These are phyloP conservation scores for Hybos culiciformis DNA, from an alignment of 2,888 invertebrate genomes.

Conservation along the genomic window DNA sequence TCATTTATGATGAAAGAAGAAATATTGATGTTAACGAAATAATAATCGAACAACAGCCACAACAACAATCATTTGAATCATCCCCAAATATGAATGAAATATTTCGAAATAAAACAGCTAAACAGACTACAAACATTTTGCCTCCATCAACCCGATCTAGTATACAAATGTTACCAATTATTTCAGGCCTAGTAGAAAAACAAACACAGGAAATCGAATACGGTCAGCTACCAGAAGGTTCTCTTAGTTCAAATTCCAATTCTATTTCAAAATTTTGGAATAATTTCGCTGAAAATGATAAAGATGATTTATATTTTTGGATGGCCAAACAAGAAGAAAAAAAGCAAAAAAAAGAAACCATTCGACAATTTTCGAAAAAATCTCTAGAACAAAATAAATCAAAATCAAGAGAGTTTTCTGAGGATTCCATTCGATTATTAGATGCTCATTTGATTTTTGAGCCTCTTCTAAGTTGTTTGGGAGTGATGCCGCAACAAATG, in stretches of 20 bases:
- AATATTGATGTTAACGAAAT: too few relatives aligned
- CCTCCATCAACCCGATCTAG: too few relatives aligned
- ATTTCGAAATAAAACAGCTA: too few relatives aligned
- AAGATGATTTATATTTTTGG: slow-evolving; percentile 90
- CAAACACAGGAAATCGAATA: slow-evolving; percentile 46
- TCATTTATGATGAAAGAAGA: too few relatives aligned
- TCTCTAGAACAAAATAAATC: too few relatives aligned
- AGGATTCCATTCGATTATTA: slow-evolving; percentile 68
- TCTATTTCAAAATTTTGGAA: slow-evolving; percentile 33
- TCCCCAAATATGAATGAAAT: too few relatives aligned
- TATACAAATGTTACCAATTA: slow-evolving; percentile 36
- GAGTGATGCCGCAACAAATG: slow-evolving; percentile 83
- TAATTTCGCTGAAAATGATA: slow-evolving; percentile 42
- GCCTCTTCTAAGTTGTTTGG: slow-evolving; percentile 75
- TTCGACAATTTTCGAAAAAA: too few relatives aligned
- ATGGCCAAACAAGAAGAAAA: slow-evolving; percentile 78
- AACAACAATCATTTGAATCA: too few relatives aligned
- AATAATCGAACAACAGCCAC: too few relatives aligned
- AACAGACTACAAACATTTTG: too few relatives aligned
- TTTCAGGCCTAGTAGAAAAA: slow-evolving; percentile 34
- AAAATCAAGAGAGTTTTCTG: too few relatives aligned
- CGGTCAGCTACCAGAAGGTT: slow-evolving; percentile 61
- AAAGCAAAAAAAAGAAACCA: slow-evolving; percentile 25
- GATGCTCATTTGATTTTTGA: slow-evolving; percentile 92
- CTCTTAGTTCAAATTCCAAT: slow-evolving; percentile 45